These are phyloP conservation scores for Aporophyla lueneburgensis DNA, from an alignment of 2,888 invertebrate species.

Conservation along the genomic window DNA sequence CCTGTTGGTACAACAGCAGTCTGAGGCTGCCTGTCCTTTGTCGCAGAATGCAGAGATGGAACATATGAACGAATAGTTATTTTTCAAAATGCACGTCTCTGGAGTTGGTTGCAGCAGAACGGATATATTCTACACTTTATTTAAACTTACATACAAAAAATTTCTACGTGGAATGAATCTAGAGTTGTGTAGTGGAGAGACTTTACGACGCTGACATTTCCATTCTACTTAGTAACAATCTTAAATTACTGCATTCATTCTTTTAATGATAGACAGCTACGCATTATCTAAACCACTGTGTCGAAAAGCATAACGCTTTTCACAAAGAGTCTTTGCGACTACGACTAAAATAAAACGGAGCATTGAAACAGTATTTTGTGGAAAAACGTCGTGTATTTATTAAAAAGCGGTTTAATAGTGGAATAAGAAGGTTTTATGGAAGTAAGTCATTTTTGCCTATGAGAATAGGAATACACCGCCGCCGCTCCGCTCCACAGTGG, in stretches of 20 bases:
- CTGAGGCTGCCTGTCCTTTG: neutral
- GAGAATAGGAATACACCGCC: no score
- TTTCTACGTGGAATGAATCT: neutral
- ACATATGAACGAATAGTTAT: neutral
- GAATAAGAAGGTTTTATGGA: no score
- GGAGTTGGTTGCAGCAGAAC: no score
- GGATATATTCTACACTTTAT: no score
- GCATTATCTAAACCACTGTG: neutral
- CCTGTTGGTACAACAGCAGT: slow-evolving; percentile 26
- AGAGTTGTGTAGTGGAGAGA: neutral
- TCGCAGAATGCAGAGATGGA: neutral
- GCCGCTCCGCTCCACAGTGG: neutral
- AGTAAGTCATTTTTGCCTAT: neutral
- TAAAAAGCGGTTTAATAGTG: neutral
- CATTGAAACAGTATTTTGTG: neutral
- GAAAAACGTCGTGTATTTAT: neutral
- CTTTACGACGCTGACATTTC: neutral
- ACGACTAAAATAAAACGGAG: neutral
- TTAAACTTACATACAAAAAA: neutral
- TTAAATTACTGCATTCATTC: neutral
- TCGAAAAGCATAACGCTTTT: neutral
- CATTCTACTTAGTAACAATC: neutral
- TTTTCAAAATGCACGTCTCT: neutral
- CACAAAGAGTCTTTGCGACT: no score
- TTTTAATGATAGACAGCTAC: neutral